Evolutionary conservation across 2,888 invertebrate species (phyloP).

Genomic region (Punctoribates punctum): DNA sequence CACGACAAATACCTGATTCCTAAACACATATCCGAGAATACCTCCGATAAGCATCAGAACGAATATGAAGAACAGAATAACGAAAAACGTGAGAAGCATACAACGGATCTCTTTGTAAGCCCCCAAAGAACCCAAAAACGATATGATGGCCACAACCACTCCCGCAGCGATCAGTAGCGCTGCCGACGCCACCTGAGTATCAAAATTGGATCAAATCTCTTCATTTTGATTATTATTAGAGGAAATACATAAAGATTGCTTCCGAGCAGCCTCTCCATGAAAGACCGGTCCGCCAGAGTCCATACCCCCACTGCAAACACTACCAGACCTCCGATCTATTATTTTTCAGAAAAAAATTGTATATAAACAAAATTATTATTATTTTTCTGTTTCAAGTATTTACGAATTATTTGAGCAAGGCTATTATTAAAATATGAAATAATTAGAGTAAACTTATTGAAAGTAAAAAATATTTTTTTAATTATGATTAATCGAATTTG

Average conservation of each 20-base stretch:
- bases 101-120: slow-evolving; percentile 92
- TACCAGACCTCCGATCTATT: slow-evolving; percentile 67
- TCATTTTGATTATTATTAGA: background rate
- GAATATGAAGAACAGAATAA: slow-evolving; percentile 79
- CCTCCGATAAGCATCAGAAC: slow-evolving; percentile 86
- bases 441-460: no score
- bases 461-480: no score
- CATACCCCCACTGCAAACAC: slow-evolving; percentile 77
- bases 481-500: no score
- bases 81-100: slow-evolving; percentile 78
- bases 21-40: slow-evolving; percentile 82
- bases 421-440: no score
- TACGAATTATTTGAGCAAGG: no score
- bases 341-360: background rate
- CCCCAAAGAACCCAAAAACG: slow-evolving; percentile 86
- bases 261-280: slow-evolving; percentile 76
- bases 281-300: slow-evolving; percentile 77
- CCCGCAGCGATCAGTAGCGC: slow-evolving; percentile 79
- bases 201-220: background rate
- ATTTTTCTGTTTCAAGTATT: no score
- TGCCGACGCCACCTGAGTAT: slow-evolving; percentile 74
- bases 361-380: background rate
- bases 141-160: slow-evolving; percentile 71
- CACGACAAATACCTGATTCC: slow-evolving; percentile 65
- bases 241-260: slow-evolving; percentile 70